Evolutionary conservation across 2,888 invertebrate species (phyloP).

Genomic region (Oithona nana): DNA sequence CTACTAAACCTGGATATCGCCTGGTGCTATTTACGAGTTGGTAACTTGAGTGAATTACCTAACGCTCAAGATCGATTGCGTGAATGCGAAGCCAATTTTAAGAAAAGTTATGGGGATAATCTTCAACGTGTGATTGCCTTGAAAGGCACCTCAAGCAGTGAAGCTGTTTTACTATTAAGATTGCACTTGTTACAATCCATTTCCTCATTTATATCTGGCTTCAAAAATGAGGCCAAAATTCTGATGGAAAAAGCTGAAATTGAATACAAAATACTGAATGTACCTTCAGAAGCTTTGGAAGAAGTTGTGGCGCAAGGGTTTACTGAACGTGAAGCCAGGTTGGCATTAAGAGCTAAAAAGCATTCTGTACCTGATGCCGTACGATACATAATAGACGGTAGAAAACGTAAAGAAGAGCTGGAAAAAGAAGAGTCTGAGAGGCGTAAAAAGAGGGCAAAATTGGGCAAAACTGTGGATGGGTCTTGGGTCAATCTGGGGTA

Average conservation of each 20-base stretch:
- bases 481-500: slow-evolving; percentile 24
- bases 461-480: slow-evolving; percentile 42
- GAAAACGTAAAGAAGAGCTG: slow-evolving; percentile 33
- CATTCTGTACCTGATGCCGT: slow-evolving; percentile 43
- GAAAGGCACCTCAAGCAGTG: slow-evolving; percentile 41
- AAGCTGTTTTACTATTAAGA: slow-evolving; percentile 52
- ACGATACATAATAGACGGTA: slow-evolving; percentile 40
- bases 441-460: slow-evolving; percentile 29
- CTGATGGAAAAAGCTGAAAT: slow-evolving; percentile 41
- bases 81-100: slow-evolving; percentile 45
- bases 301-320: slow-evolving; percentile 36
- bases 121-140: slow-evolving; percentile 40
- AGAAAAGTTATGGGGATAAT: slow-evolving; percentile 44
- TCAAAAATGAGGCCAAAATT: slow-evolving; percentile 39
- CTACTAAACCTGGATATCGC: slow-evolving; percentile 62
- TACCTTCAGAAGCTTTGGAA: slow-evolving; percentile 34
- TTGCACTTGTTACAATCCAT: slow-evolving; percentile 60
- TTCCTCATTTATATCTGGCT: slow-evolving; percentile 54
- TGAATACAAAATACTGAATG: slow-evolving; percentile 43
- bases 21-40: slow-evolving; percentile 68
- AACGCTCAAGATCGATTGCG: slow-evolving; percentile 49
- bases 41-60: slow-evolving; percentile 46
- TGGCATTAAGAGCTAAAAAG: slow-evolving; percentile 41
- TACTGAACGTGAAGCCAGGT: slow-evolving; percentile 43
- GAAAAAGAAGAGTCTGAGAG: slow-evolving; percentile 28